These are phyloP conservation scores for Trypoxylus dichotomus DNA, from an alignment of 1,140 invertebrate genomes.

Conservation along the genomic window DNA sequence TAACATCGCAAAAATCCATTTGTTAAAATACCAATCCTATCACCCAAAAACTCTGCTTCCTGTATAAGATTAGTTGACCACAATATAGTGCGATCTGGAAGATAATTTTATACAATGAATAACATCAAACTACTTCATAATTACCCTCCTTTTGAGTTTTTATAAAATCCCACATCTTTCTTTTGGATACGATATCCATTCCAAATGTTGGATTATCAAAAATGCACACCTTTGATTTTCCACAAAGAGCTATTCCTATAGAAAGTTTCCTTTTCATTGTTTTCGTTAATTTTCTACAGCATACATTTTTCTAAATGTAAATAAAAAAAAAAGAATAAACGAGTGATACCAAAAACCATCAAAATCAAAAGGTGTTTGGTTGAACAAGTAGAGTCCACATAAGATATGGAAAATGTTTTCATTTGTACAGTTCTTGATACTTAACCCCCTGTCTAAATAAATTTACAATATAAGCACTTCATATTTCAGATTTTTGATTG, in stretches of 20 bases:
- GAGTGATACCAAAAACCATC: not conserved
- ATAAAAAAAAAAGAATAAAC: not conserved
- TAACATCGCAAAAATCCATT: conserved; percentile 76
- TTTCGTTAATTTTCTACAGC: conserved; percentile 58
- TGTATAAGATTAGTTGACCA: conserved; percentile 92
- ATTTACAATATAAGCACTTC: too few species aligned
- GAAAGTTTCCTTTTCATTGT: conserved; percentile 72
- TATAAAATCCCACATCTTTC: conserved; percentile 89
- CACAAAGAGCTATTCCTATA: conserved; percentile 66
- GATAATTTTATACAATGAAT: conserved; percentile 56
- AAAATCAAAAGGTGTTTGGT: not conserved
- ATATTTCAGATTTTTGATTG: too few species aligned
- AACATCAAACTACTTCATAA: conserved; percentile 73
- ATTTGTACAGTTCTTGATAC: too few species aligned
- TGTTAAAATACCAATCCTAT: conserved; percentile 89
- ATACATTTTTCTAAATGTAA: not conserved
- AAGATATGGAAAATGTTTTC: too few species aligned
- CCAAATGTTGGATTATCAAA: conserved; percentile 94
- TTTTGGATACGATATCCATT: conserved; percentile 88
- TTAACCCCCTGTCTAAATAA: too few species aligned
- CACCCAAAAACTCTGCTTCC: conserved; percentile 92
- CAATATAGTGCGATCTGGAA: not conserved
- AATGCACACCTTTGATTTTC: conserved; percentile 58
- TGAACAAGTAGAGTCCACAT: too few species aligned
- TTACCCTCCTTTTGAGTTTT: conserved; percentile 54